Evolutionary conservation across 2,113 vertebrate species (phyloP).

Genomic region (Aldabrachelys gigantea): DNA sequence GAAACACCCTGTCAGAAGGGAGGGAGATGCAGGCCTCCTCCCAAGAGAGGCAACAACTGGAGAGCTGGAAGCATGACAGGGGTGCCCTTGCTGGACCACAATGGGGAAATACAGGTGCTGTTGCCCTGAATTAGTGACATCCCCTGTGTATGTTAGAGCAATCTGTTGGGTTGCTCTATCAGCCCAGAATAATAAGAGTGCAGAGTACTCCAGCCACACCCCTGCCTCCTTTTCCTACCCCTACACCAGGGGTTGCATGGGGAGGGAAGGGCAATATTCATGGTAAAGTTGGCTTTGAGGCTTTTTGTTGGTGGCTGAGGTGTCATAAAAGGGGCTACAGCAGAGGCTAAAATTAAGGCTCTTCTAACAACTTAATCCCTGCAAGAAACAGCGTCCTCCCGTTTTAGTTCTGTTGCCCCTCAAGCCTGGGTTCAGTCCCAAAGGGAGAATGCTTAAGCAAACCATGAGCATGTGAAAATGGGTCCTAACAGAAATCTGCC

Average conservation of each 20-base stretch:
- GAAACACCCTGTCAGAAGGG: neutral
- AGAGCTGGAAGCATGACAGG: neutral
- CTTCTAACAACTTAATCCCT: rapidly evolving
- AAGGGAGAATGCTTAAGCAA: neutral
- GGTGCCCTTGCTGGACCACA: neutral
- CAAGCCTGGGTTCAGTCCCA: neutral
- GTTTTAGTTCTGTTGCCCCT: neutral
- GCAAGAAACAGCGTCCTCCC: neutral
- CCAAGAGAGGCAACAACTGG: neutral
- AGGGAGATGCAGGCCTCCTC: neutral
- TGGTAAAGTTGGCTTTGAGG: neutral
- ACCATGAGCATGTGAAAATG: neutral
- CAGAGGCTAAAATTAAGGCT: neutral
- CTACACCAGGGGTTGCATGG: neutral
- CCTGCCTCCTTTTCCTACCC: neutral
- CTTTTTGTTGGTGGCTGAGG: neutral
- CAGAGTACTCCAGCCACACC: neutral
- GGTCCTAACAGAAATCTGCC: neutral
- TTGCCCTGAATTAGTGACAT: neutral
- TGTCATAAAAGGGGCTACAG: neutral
- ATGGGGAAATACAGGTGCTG: neutral
- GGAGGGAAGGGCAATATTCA: neutral
- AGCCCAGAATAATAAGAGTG: neutral
- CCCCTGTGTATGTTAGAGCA: neutral
- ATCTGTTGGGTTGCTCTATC: neutral